phyloP scores from a whole-genome alignment of 2,113 vertebrate genomes.

The Erinaceus europaeus region DNA sequence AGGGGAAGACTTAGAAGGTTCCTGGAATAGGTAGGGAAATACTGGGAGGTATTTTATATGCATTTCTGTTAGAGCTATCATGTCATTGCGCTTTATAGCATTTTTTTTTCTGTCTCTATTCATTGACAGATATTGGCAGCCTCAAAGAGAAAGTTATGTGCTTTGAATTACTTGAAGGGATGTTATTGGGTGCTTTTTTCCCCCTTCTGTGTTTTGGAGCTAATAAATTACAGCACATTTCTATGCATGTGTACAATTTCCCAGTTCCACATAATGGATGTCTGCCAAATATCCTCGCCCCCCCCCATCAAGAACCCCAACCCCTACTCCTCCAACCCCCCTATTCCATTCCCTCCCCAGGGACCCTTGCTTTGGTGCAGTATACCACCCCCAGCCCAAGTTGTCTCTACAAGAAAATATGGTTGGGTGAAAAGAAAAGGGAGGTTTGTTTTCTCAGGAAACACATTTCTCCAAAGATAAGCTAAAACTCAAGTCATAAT shows the following conservation, averaged over 20 bases:
- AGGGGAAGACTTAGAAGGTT: background rate
- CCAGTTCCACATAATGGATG: no score
- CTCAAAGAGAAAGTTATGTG: background rate
- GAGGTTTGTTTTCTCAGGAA: background rate
- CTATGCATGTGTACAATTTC: no score
- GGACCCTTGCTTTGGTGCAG: no score
- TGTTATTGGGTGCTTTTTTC: background rate
- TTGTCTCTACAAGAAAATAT: background rate
- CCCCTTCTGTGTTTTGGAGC: no score
- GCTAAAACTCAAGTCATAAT: background rate
- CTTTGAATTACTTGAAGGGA: slow-evolving; percentile 25
- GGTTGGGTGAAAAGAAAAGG: background rate
- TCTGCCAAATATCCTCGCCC: no score
- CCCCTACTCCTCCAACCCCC: no score
- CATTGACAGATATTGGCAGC: slow-evolving; percentile 12
- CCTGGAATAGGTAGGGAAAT: slow-evolving; percentile 31
- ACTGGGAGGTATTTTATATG: slow-evolving; percentile 7
- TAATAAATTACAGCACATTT: no score
- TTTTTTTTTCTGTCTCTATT: slow-evolving; percentile 3
- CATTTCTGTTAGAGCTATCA: slow-evolving; percentile 40
- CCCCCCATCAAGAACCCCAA: no score
- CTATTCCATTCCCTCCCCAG: no score
- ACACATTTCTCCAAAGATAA: slow-evolving; percentile 25
- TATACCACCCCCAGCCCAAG: no score
- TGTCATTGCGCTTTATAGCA: slow-evolving; percentile 7